Evolutionary conservation across 92 coral and sea anemone genomes (phyloP).

Genomic region (Parazoanthus darwini): DNA sequence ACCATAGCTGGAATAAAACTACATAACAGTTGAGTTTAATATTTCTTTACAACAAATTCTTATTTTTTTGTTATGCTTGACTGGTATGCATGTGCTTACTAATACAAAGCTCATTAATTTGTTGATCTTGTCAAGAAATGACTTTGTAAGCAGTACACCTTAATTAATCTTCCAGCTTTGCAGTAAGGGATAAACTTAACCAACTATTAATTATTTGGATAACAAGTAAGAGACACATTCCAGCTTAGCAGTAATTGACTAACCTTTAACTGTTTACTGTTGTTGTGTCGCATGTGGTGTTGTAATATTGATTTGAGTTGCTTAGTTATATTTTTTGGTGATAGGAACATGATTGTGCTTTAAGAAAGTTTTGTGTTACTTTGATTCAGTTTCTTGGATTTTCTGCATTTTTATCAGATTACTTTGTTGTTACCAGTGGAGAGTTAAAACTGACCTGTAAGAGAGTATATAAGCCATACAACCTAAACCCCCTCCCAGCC

Average conservation of each 20-base stretch:
- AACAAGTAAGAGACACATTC: conserved; percentile 47
- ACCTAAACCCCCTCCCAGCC: too few species aligned
- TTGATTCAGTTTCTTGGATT: too few species aligned
- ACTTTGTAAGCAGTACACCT: neutral
- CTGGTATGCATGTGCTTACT: conserved; percentile 3
- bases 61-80: conserved; percentile 10
- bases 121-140: conserved; percentile 19
- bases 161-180: conserved; percentile 29
- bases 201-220: conserved; percentile 21
- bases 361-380: too few species aligned
- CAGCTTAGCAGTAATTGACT: conserved; percentile 93
- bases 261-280: conserved; percentile 53
- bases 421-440: too few species aligned
- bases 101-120: neutral
- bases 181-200: conserved; percentile 36
- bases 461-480: too few species aligned
- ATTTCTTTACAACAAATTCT: neutral
- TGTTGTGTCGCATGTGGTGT: conserved; percentile 18
- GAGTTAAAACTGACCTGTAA: too few species aligned
- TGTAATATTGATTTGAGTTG: conserved; percentile 20
- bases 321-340: neutral
- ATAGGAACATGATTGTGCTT: neutral
- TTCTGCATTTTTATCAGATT: too few species aligned
- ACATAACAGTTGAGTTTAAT: neutral
- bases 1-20: neutral